Percentiles rank a stretch among this genome's conserved stretches.
phyloP scores from a whole-genome alignment of 2,888 invertebrate genomes.

The Drosophila sordidula region DNA sequence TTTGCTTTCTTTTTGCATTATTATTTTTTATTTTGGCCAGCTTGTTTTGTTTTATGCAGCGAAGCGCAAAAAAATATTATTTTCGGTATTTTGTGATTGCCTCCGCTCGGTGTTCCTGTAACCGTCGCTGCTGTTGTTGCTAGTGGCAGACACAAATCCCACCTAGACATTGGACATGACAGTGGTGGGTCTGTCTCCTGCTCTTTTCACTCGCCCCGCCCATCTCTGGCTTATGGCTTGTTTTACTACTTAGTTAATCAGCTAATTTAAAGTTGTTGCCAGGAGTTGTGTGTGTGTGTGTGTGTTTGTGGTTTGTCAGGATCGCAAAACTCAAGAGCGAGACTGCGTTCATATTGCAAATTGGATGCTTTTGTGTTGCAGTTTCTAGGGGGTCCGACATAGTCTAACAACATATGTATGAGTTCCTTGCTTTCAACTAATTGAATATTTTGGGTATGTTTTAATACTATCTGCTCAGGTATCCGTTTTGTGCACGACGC shows the following conservation, averaged over 20 bases:
- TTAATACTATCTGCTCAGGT: too few relatives aligned
- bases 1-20: slow-evolving; percentile 22
- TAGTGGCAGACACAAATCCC: slow-evolving; percentile 59
- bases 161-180: slow-evolving; percentile 65
- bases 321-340: slow-evolving; percentile 17
- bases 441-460: slow-evolving; percentile 6
- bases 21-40: slow-evolving; percentile 37
- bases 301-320: slow-evolving; percentile 19
- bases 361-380: slow-evolving; percentile 33
- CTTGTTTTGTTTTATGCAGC: slow-evolving; percentile 72
- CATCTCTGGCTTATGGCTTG: slow-evolving; percentile 64
- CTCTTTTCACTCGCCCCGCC: slow-evolving; percentile 4
- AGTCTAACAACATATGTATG: background rate
- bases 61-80: slow-evolving; percentile 76
- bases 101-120: slow-evolving; percentile 51
- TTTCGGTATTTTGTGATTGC: slow-evolving; percentile 79
- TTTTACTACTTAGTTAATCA: slow-evolving; percentile 78
- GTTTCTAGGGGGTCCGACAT: slow-evolving; percentile 5
- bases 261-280: slow-evolving; percentile 72
- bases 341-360: slow-evolving; percentile 30
- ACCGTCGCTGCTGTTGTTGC: slow-evolving; percentile 12
- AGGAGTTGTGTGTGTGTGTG: slow-evolving; percentile 9
- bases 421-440: slow-evolving; percentile 27
- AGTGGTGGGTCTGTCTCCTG: slow-evolving; percentile 24
- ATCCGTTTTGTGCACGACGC: background rate